phyloP scores from a whole-genome alignment of 2,113 vertebrate species.

The Aviceda subcristata region DNA sequence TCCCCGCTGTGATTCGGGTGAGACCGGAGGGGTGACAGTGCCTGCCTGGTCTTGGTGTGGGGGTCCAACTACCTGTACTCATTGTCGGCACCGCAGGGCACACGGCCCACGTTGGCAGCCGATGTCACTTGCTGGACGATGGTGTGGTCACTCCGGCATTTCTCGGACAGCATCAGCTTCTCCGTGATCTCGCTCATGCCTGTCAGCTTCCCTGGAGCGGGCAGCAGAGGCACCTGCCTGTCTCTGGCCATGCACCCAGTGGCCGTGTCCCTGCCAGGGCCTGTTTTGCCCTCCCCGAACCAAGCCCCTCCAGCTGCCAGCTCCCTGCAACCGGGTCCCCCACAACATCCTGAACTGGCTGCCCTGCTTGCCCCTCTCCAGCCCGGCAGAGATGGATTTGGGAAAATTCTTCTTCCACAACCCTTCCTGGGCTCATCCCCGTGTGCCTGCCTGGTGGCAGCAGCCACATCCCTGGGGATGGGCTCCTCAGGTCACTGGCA shows the following conservation, averaged over 20 bases:
- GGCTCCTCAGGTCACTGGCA: neutral
- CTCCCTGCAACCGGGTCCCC: rapidly evolving
- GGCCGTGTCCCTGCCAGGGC: rapidly evolving
- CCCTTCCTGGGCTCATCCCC: neutral
- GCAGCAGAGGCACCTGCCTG: neutral
- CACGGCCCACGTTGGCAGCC: conserved; percentile 88
- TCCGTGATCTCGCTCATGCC: conserved; percentile 98
- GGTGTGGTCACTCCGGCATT: conserved; percentile 82
- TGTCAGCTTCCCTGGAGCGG: conserved; percentile 86
- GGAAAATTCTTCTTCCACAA: neutral
- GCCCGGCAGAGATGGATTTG: neutral
- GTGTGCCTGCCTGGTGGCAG: neutral
- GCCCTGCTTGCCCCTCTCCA: neutral
- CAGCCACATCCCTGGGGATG: rapidly evolving
- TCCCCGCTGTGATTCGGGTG: rapidly evolving
- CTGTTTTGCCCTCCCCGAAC: neutral
- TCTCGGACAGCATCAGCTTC: conserved; percentile 79
- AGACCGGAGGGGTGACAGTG: rapidly evolving
- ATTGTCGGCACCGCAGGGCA: conserved; percentile 89
- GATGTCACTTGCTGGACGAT: conserved; percentile 88
- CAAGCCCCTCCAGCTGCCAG: neutral
- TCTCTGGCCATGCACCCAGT: rapidly evolving
- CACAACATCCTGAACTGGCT: neutral
- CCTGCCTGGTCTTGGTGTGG: neutral
- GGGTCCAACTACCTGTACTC: conserved; percentile 85